These are phyloP conservation scores for western clawed frog (Xenopus tropicalis) DNA, from an alignment of 2,113 vertebrate genomes.

Conservation along the genomic window UCB_Xtro_10.0 CM004450.2:105912001-105912500, in stretches of 20 bases:
- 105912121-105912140: constrained; percentile 33
- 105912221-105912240: constrained; percentile 14
- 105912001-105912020: too few relatives aligned
- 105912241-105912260: background rate
- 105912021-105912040: too few relatives aligned
- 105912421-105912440: too few relatives aligned
- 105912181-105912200: constrained; percentile 67
- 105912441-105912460: too few relatives aligned
- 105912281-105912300: background rate
- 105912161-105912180: constrained; percentile 85
- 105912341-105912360: background rate
- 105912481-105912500: too few relatives aligned
- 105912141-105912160: constrained; percentile 79
- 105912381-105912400: too few relatives aligned
- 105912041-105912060: too few relatives aligned
- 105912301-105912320: too few relatives aligned
- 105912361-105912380: background rate
- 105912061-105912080: background rate
- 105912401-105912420: too few relatives aligned
- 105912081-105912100: background rate
- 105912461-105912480: too few relatives aligned
- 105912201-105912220: constrained; percentile 68
- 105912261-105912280: background rate
- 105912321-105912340: too few relatives aligned
- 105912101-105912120: constrained; percentile 28